These are phyloP conservation scores for Trichogramma evanescens DNA, from an alignment of 2,888 invertebrate genomes.

Conservation along the genomic window DNA sequence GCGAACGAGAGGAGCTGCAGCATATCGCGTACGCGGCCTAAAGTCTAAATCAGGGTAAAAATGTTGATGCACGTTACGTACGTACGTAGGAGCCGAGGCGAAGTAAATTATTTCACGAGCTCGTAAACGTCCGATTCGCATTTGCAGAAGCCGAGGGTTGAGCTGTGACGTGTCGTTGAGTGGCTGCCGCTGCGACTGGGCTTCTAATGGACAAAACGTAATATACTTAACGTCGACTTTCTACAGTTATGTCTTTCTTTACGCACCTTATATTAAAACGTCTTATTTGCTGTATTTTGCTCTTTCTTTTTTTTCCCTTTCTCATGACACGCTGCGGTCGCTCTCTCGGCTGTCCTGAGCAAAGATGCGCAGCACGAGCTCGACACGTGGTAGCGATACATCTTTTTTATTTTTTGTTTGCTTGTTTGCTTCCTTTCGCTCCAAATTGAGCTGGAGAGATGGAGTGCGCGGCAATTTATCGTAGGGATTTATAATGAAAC, in stretches of 20 bases:
- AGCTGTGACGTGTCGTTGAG: no score
- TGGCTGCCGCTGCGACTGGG: no score
- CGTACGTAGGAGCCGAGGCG: background rate
- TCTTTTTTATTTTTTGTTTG: background rate
- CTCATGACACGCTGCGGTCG: background rate
- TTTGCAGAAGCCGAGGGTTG: conserved; percentile 11
- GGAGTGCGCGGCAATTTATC: no score
- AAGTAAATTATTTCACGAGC: conserved; percentile 7
- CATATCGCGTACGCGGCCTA: background rate
- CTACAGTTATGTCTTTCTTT: conserved; percentile 7
- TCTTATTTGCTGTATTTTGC: background rate
- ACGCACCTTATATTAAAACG: background rate
- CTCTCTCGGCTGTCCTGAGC: background rate
- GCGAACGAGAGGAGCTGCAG: background rate
- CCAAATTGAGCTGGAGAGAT: no score
- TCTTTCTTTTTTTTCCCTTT: background rate
- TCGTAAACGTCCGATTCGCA: conserved; percentile 16
- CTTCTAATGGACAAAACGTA: background rate
- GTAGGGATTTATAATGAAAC: no score
- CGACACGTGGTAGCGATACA: conserved; percentile 1
- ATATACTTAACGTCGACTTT: conserved; percentile 15
- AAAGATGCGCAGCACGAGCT: conserved; percentile 9
- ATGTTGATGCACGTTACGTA: conserved; percentile 1
- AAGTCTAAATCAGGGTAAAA: conserved; percentile 3
- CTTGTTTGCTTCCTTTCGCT: background rate